Base-by-base conservation (phyloP, 2,113 vertebrate species). In the Oenanthe melanoleuca region DNA sequence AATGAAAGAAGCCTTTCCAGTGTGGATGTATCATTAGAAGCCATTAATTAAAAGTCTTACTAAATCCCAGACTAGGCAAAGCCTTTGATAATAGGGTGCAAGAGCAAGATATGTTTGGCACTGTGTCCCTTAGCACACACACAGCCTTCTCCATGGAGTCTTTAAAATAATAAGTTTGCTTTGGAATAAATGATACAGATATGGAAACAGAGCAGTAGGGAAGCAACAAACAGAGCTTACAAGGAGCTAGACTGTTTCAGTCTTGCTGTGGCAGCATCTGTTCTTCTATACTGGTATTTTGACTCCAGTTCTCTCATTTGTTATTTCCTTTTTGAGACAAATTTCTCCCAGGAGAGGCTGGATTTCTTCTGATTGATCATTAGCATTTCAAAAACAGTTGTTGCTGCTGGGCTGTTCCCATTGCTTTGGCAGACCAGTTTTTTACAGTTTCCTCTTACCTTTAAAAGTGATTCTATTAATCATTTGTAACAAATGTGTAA, bases 161-260 rank as follows among this genome's bases (percentile, higher is more conserved):
- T 96, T 93, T 77, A 91, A 91, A 95, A 83, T 70, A 92, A 80
- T 77, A 71, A 50, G 80, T 88, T 72, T 86, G 26, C 75, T 84
- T 78, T 88, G 47, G 82, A 93, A 78, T 90, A 88, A 90, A 80
- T 93, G n/a, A 70, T 40, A 91, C 55, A 67, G 66, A 77, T 73
- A 80, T 5, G 71, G 85, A 80, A 89, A 57, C 34, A 63, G 61
- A 91, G 66, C 47, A 88, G 44, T 11, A 24, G 56, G 17, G 88
- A 91, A 92, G 72, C 50, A 71, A 26, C 52, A 71, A 80, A 45
- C 10, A 55, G 56, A 52, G 53, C 42, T 88, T 82, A 66, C 29
- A 85, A 82, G 59, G 59, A 79, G 34, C 66, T 78, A 26, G 56
- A 31, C 38, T 49, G 69, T 83, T 86, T 84, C 69, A 75, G 52